Evolutionary conservation across 2,797 vertebrate species (phyloP).

Genomic region (Eleutherodactylus coqui): DNA sequence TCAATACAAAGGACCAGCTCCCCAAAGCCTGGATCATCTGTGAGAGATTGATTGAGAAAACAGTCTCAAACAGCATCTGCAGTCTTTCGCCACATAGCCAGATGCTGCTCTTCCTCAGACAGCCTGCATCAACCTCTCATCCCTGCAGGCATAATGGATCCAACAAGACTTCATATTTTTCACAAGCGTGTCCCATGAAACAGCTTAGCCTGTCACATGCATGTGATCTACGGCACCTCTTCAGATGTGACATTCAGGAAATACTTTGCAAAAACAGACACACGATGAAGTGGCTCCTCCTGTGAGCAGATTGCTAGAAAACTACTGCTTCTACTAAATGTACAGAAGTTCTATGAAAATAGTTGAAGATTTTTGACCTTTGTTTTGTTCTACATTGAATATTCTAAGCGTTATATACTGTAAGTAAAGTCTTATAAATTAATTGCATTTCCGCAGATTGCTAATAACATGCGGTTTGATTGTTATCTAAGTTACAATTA

Average conservation of each 20-base stretch:
- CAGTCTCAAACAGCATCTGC: constrained; percentile 41
- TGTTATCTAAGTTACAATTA: too few relatives aligned
- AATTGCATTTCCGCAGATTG: too few relatives aligned
- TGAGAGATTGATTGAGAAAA: constrained; percentile 54
- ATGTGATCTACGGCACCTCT: constrained; percentile 35
- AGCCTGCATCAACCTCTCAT: constrained; percentile 1
- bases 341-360: not conserved
- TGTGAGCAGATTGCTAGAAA: constrained; percentile 11
- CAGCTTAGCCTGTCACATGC: constrained; percentile 2
- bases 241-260: not conserved
- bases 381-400: not conserved
- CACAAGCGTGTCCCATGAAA: constrained; percentile 1
- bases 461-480: too few relatives aligned
- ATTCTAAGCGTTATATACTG: not conserved
- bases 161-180: constrained; percentile 16
- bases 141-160: constrained; percentile 43
- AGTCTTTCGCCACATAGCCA: constrained; percentile 19
- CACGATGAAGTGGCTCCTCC: constrained; percentile 13
- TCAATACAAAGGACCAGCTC: constrained; percentile 53
- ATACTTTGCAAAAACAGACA: not conserved
- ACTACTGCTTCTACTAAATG: not conserved
- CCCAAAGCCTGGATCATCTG: constrained; percentile 40
- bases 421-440: too few relatives aligned
- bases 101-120: constrained; percentile 33
- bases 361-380: not conserved